These are phyloP conservation scores for Lasioglossum vierecki DNA, from an alignment of 2,888 invertebrate genomes.

Conservation along the genomic window DNA sequence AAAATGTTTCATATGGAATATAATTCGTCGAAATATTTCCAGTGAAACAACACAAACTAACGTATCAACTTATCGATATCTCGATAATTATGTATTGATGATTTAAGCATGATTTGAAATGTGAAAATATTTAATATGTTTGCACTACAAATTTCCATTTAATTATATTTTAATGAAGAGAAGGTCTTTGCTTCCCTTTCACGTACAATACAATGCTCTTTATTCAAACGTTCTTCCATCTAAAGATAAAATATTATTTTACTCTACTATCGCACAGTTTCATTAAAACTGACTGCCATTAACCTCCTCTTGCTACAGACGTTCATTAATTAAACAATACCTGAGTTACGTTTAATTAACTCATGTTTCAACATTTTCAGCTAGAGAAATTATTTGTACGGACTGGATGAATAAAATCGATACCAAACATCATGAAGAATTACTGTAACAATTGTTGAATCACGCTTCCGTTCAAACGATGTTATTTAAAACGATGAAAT, in stretches of 20 bases:
- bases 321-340: not conserved
- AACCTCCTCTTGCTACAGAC: not conserved
- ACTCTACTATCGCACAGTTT: not conserved
- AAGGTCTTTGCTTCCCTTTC: not conserved
- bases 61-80: not conserved
- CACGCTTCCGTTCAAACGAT: not conserved
- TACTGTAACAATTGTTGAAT: not conserved
- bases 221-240: too few species aligned
- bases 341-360: not conserved
- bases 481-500: too few species aligned
- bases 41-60: not conserved
- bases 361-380: not conserved
- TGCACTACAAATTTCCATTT: not conserved
- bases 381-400: not conserved
- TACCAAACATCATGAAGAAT: not conserved
- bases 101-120: not conserved
- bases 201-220: too few species aligned
- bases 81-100: not conserved
- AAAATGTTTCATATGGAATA: too few species aligned
- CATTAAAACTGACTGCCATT: not conserved
- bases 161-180: not conserved
- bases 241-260: too few species aligned
- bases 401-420: not conserved
- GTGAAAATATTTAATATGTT: not conserved
- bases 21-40: not conserved